phyloP scores from a whole-genome alignment of 92 coral and sea anemone genomes.

The Paramuricea clavata region DNA sequence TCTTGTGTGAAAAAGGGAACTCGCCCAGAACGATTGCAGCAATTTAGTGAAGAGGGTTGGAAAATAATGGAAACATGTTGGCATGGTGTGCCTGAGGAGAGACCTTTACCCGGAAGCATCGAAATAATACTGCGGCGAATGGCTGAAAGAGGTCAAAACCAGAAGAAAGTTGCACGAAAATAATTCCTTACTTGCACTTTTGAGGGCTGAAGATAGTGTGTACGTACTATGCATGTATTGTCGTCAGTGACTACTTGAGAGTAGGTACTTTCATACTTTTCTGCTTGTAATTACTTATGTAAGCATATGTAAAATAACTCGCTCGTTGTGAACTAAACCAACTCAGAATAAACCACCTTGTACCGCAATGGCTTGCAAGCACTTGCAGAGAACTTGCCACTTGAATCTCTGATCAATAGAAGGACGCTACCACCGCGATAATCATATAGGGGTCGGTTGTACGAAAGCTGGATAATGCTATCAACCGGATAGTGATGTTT shows the following conservation, averaged over 20 bases:
- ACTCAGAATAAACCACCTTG: no score
- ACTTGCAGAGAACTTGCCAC: constrained; percentile 11
- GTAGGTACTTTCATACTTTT: no score
- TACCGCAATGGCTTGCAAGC: not conserved
- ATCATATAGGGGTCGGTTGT: no score
- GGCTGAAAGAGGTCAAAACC: constrained; percentile 26
- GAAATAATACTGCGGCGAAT: constrained; percentile 79
- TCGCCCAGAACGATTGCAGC: constrained; percentile 91
- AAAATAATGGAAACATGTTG: constrained; percentile 93
- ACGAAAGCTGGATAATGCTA: no score
- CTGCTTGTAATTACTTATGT: no score
- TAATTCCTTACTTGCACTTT: not conserved
- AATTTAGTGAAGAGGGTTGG: constrained; percentile 98
- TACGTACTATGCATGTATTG: not conserved
- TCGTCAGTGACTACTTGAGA: not conserved
- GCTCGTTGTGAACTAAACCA: not conserved
- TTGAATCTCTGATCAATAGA: not conserved
- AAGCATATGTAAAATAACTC: no score
- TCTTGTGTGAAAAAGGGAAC: constrained; percentile 94
- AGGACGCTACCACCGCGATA: no score
- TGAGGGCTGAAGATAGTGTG: not conserved
- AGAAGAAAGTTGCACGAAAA: constrained; percentile 42
- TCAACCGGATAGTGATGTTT: no score
- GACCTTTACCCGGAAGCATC: constrained; percentile 92
- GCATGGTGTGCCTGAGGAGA: constrained; percentile 86